Percentiles rank a stretch among this genome's conserved stretches.
Evolutionary conservation across 2,888 invertebrate species (phyloP).

Genomic region (Schrankia costaestrigalis): DNA sequence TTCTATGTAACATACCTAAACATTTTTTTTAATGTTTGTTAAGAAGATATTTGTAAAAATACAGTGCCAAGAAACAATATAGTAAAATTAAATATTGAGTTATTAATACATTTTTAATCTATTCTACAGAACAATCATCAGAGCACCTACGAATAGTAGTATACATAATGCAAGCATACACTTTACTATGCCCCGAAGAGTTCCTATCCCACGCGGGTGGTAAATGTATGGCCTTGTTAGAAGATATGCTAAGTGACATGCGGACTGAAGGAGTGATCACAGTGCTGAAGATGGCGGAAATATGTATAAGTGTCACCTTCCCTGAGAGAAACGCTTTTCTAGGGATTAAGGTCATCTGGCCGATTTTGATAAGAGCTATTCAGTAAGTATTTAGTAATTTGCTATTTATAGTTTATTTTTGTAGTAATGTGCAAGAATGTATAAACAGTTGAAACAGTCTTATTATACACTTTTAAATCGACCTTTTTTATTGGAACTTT

Average conservation of each 20-base stretch:
- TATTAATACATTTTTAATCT: no score
- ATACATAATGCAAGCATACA: constrained; percentile 90
- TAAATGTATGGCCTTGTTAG: constrained; percentile 85
- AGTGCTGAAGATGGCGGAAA: constrained; percentile 83
- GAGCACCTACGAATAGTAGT: constrained; percentile 90
- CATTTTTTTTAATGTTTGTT: no score
- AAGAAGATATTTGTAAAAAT: no score
- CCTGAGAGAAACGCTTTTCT: constrained; percentile 87
- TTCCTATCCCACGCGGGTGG: constrained; percentile 87
- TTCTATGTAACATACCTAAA: no score
- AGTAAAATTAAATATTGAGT: no score
- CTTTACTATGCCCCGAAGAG: constrained; percentile 88
- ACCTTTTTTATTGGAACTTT: no score
- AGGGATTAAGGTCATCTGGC: constrained; percentile 77
- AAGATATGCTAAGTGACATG: constrained; percentile 89
- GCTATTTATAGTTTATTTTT: not conserved
- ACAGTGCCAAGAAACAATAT: no score
- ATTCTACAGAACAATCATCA: constrained; percentile 90
- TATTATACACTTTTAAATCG: no score
- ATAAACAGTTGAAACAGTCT: no score
- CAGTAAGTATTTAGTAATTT: constrained; percentile 49
- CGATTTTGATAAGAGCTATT: constrained; percentile 63
- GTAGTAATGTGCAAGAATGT: not conserved
- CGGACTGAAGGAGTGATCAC: constrained; percentile 79
- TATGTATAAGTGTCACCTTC: constrained; percentile 87